Conservation (phyloP, 1,140 invertebrate genomes). For the Gryllus bimaculatus region DNA sequence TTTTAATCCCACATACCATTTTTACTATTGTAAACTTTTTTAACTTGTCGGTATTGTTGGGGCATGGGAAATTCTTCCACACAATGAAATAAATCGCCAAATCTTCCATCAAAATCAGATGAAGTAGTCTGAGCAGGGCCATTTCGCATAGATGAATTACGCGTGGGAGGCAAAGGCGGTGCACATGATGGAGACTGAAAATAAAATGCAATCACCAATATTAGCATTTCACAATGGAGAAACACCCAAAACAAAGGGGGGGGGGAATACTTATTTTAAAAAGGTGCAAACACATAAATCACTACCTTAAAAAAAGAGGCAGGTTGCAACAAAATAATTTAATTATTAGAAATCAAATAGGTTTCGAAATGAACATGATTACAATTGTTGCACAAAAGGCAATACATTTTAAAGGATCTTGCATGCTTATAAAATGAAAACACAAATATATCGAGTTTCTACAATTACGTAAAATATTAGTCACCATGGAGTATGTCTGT, state of each 20-base stretch:
- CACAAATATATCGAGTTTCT: not conserved
- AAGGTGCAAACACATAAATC: not conserved
- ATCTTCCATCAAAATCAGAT: constrained; percentile 40
- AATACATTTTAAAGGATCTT: not conserved
- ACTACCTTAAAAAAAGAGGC: not conserved
- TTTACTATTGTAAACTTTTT: constrained; percentile 45
- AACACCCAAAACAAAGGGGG: not conserved
- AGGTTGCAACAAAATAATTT: no score
- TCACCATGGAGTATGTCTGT: no score
- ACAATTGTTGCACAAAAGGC: no score
- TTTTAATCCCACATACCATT: constrained; percentile 17
- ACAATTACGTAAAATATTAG: not conserved
- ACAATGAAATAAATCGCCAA: constrained; percentile 40
- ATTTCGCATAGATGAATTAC: constrained; percentile 31
- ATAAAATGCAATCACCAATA: not conserved
- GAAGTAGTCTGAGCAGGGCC: constrained; percentile 21
- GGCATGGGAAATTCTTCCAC: constrained; percentile 40
- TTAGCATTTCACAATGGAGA: not conserved
- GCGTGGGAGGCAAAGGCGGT: constrained; percentile 27
- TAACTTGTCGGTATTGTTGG: constrained; percentile 37
- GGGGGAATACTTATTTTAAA: not conserved
- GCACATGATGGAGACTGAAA: constrained; percentile 24
- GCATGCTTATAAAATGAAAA: not conserved
- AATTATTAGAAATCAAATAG: not conserved
- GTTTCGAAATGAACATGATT: not conserved